phyloP scores from a whole-genome alignment of 2,888 invertebrate genomes.

The Callimorpha dominula region DNA sequence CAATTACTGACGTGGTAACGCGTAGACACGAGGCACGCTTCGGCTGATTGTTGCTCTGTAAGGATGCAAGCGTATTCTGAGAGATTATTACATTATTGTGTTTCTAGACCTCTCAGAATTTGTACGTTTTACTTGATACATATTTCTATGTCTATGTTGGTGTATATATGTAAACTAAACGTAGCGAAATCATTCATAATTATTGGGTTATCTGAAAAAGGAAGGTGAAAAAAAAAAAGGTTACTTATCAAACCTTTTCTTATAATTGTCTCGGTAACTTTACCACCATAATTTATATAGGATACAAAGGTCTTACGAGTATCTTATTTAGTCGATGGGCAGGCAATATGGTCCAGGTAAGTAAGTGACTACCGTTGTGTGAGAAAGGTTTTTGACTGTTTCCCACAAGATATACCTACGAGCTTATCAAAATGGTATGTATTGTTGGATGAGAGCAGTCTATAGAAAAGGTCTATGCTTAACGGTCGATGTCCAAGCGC shows the following conservation, averaged over 20 bases:
- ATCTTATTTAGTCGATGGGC: not conserved
- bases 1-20: conserved; percentile 38
- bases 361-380: not conserved
- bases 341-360: not conserved
- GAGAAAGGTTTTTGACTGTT: too few relatives aligned
- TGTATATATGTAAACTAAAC: not conserved
- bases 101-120: not conserved
- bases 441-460: too few relatives aligned
- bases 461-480: too few relatives aligned
- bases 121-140: not conserved
- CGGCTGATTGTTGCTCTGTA: conserved; percentile 13
- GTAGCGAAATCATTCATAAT: not conserved
- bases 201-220: not conserved
- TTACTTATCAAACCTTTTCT: too few relatives aligned
- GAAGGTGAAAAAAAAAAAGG: not conserved
- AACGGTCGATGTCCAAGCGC: too few relatives aligned
- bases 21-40: conserved; percentile 18
- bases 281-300: not conserved
- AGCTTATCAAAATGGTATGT: too few relatives aligned
- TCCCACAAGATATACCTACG: too few relatives aligned
- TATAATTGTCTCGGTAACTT: not conserved
- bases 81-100: conserved; percentile 13
- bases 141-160: not conserved
- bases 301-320: not conserved
- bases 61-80: conserved; percentile 25